Evolutionary conservation across 2,797 vertebrate genomes (phyloP), one percentile per base, ranked within the genome.

Genomic region (Psittacula derbiana): DNA sequence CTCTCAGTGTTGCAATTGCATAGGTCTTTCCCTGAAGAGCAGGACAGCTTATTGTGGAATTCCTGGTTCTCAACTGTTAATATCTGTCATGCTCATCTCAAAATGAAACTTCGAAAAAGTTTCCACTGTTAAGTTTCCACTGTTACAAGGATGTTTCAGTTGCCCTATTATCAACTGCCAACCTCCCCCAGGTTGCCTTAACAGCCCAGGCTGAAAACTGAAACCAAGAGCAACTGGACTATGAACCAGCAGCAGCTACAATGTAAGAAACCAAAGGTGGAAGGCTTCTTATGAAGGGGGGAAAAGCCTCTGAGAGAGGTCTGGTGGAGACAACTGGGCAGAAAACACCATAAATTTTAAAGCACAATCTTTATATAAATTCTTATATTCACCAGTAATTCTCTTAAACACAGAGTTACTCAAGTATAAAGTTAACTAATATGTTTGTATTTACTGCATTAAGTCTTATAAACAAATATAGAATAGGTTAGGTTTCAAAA

Each of bases 401-500:
- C 19, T 49, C 24, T 73, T 52, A 60, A 88, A 81, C 2, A 38
- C 36, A 92, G 11, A 76, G 11, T n/a, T 85, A 82, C 21, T 80
- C 44, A 58, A n/a, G 36, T n/a, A 73, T 21, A 19, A 62, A 80
- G 44, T 67, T 90, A 90, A 72, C 57, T 62, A 72, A 80, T 19
- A 52, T 5, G 85, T 66, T 80, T 80, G 23, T 55, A 61, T 64
- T 47, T 73, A 83, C 12, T 76, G 31, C 28, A 67, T 30, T 71
- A 81, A 60, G 38, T 60, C 25, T 73, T 85, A 82, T 66, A 44
- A 82, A 52, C n/a, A 73, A 78, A 36, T 64, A 84, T 0, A 16
- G 24, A 88, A 83, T 49, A 95, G 73, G 55, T 81, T 95, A 93
- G 92, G 92, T 82, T 93, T 91, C 81, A 95, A 88, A 96, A 96